phyloP scores from a whole-genome alignment of 2,113 vertebrate genomes.

The Myanophis thanlyinensis region DNA sequence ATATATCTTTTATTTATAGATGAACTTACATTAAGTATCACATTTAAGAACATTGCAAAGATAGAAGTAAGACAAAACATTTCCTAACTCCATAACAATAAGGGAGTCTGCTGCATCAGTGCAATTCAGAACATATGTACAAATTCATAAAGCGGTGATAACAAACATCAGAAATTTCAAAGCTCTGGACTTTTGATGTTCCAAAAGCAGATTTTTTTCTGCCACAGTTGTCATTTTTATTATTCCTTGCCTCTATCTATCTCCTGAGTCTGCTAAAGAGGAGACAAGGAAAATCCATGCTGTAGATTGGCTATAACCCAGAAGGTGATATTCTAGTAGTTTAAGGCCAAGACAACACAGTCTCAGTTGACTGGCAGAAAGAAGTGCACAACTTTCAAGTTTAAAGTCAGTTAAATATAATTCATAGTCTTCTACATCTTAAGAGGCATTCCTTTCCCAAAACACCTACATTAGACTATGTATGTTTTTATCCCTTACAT shows the following conservation, averaged over 20 bases:
- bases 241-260: background rate
- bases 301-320: background rate
- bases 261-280: background rate
- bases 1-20: slow-evolving; percentile 70
- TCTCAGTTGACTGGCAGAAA: background rate
- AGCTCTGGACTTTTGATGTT: background rate
- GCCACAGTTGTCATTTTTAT: background rate
- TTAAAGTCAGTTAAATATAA: background rate
- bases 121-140: background rate
- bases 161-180: slow-evolving; percentile 6
- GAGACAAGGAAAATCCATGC: background rate
- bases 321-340: background rate
- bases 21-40: slow-evolving; percentile 65
- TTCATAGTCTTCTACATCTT: background rate
- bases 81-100: background rate
- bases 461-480: background rate
- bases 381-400: background rate
- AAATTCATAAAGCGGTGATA: background rate
- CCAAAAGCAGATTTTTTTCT: background rate
- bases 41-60: slow-evolving; percentile 18
- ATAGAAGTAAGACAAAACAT: background rate
- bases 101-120: background rate
- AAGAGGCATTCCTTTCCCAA: background rate
- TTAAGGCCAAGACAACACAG: background rate
- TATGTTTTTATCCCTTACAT: background rate